Conservation (phyloP, 2,113 vertebrate species). For the Pitta sordida region DNA sequence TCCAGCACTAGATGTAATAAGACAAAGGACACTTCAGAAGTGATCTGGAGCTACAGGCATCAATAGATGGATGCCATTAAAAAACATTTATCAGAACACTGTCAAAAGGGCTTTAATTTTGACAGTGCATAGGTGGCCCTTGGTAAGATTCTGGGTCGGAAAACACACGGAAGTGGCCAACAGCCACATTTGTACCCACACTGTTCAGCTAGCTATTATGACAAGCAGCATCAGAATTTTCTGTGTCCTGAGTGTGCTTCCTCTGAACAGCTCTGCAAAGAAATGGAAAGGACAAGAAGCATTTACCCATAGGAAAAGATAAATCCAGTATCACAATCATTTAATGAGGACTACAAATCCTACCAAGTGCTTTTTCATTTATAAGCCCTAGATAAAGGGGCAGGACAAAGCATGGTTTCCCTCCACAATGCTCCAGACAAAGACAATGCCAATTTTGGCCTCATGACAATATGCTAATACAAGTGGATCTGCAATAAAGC, state of each 20-base stretch:
- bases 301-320: slow-evolving; percentile 37
- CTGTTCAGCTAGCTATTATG: neutral
- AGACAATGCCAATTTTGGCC: neutral
- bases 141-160: neutral
- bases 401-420: neutral
- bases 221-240: neutral
- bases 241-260: neutral
- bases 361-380: slow-evolving; percentile 14
- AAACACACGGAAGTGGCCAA: neutral
- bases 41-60: neutral
- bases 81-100: neutral
- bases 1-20: neutral
- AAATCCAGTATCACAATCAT: slow-evolving; percentile 23
- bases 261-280: neutral
- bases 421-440: slow-evolving; percentile 15
- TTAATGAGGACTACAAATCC: slow-evolving; percentile 48
- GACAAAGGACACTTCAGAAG: neutral
- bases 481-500: neutral
- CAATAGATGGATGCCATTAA: neutral
- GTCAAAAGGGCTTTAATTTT: neutral
- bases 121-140: neutral
- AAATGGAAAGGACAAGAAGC: slow-evolving; percentile 13
- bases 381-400: slow-evolving; percentile 21
- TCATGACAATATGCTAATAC: neutral
- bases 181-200: neutral